A percentile compares a stretch with the other conserved stretches of the same genome.
phyloP scores from a whole-genome alignment of 1,140 invertebrate species.

The Panulirus ornatus region DNA sequence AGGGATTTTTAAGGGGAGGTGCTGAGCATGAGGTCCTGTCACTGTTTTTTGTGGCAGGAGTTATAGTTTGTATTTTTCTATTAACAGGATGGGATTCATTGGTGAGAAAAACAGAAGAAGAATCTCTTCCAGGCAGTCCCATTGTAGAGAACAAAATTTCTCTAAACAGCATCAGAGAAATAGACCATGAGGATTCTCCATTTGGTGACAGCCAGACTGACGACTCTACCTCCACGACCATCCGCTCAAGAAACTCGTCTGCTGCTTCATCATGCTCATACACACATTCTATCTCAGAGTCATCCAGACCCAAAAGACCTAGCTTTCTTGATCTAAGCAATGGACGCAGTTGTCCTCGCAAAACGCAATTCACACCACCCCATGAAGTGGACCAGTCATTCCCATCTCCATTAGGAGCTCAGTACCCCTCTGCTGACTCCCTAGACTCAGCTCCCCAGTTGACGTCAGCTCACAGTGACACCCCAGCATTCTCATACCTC shows the following conservation, averaged over 20 bases:
- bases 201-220: constrained; percentile 73
- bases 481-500: constrained; percentile 70
- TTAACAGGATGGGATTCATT: constrained; percentile 73
- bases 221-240: constrained; percentile 71
- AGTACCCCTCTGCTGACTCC: constrained; percentile 59
- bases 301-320: constrained; percentile 65
- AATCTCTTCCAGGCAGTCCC: constrained; percentile 20
- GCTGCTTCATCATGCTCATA: constrained; percentile 49
- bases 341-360: constrained; percentile 72
- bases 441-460: constrained; percentile 66
- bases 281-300: constrained; percentile 68
- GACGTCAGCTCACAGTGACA: constrained; percentile 73
- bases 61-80: constrained; percentile 33
- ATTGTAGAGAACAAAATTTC: constrained; percentile 36
- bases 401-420: constrained; percentile 75
- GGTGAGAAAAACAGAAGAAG: constrained; percentile 59
- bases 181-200: constrained; percentile 47
- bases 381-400: constrained; percentile 72
- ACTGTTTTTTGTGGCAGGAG: no score
- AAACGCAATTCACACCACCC: constrained; percentile 75
- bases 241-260: constrained; percentile 63
- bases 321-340: constrained; percentile 77
- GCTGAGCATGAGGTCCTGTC: no score
- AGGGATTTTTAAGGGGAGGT: no score
- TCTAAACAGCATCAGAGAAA: constrained; percentile 62